These are phyloP conservation scores for Asteroscopus sphinx DNA, from an alignment of 2,888 invertebrate genomes.

Conservation along the genomic window DNA sequence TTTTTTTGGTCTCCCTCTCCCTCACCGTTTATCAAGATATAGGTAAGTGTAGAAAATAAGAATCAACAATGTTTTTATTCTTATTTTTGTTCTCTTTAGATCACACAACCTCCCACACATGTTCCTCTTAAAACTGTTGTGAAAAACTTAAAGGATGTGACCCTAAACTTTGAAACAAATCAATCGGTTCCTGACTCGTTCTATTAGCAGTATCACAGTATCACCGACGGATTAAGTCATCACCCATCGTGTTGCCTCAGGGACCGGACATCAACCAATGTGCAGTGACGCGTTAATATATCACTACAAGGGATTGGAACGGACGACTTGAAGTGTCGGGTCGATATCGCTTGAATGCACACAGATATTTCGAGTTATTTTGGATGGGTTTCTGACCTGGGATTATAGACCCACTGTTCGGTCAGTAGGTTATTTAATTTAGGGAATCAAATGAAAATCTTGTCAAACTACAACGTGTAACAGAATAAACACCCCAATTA, in stretches of 20 bases:
- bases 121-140: too few relatives aligned
- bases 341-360: slow-evolving; percentile 23
- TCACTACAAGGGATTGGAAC: slow-evolving; percentile 38
- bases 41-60: too few relatives aligned
- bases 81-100: too few relatives aligned
- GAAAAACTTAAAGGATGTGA: too few relatives aligned
- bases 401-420: slow-evolving; percentile 12
- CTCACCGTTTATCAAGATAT: too few relatives aligned
- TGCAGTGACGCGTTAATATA: slow-evolving; percentile 40
- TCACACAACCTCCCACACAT: too few relatives aligned
- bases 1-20: too few relatives aligned
- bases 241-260: slow-evolving; percentile 4
- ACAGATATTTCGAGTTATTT: slow-evolving; percentile 27
- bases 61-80: too few relatives aligned
- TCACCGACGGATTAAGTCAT: slow-evolving; percentile 30
- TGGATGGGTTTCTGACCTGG: slow-evolving; percentile 21
- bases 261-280: slow-evolving; percentile 30
- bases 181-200: slow-evolving; percentile 8
- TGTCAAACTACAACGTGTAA: too few relatives aligned
- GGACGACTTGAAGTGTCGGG: slow-evolving; percentile 26
- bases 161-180: not conserved
- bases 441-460: too few relatives aligned
- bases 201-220: slow-evolving; percentile 18
- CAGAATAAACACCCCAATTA: too few relatives aligned
- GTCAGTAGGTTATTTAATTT: not conserved